Evolutionary conservation across 2,888 invertebrate genomes (phyloP), one percentile per base, ranked within the genome.

Genomic region (Mythimna pallens): DNA sequence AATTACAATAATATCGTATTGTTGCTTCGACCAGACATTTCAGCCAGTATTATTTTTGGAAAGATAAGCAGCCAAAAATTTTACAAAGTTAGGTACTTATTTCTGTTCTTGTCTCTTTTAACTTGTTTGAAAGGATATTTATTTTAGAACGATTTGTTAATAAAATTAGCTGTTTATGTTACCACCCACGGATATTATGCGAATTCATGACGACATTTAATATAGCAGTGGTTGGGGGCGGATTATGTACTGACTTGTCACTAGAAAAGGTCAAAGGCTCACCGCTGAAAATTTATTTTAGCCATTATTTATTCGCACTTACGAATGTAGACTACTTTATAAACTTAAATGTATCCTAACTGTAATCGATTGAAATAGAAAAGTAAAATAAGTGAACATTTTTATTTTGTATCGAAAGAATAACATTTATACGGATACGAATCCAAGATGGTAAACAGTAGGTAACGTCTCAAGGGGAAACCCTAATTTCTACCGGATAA

Each of bases 1-100:
- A 90, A 91, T 89, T 87, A 88, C 85, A 89, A 88, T 85, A 85
- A 81, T 83, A 87, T 84, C 86, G 78, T 84, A 85, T 85, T 76
- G 79, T 65, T 73, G 77, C 75, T 79, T 54, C 22, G 17, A 52
- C n/a, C n/a, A 54, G 52, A 69, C 61, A 73, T 73, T 64, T 58
- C 7, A 20, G 54, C 22, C 10, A 12, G 1, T 70, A 74, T 58
- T 61, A 70, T 57, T 77, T 43, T 59, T 64, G 5, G 50, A 22
- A 17, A 36, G 36, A 58, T 63, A 36, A 55, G 69, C 67, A 22
- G 58, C 52, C 10, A 22, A 43, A 6, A 20, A 17, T 52, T 55
- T 36, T 12, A 65, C 54, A 54, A 58, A 59, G 40, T 59, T 43
- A 25, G 25, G 20, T 36, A 47, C 22, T 36, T 72, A 36, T 30